Conservation (phyloP, 2,113 vertebrate genomes). For the Accipiter cooperii region DNA sequence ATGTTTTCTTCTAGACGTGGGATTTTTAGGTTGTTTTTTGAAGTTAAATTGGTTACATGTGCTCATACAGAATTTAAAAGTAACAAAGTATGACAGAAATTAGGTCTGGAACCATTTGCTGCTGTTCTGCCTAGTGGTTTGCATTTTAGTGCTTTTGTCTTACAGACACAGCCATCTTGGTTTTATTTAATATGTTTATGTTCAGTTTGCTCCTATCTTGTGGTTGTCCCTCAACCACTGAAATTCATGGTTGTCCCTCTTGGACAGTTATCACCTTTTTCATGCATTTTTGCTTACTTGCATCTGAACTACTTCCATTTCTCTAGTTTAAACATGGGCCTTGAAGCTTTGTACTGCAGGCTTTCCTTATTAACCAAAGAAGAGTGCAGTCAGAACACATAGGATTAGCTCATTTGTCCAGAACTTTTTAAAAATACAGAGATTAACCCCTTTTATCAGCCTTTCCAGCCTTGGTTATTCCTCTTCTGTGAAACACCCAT, state of each 20-base stretch:
- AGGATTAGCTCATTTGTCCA: neutral
- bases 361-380: neutral
- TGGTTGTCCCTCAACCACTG: neutral
- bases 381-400: neutral
- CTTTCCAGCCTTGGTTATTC: neutral
- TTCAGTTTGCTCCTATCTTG: neutral
- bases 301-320: neutral
- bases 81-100: neutral
- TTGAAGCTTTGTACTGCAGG: neutral
- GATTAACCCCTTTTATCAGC: neutral
- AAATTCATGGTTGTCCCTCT: neutral
- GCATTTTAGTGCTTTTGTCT: neutral
- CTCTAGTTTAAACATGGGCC: neutral
- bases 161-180: neutral
- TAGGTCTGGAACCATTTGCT: neutral
- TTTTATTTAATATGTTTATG: neutral
- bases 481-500: neutral
- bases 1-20: neutral
- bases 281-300: neutral
- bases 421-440: neutral
- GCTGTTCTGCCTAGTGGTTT: neutral
- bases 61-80: neutral
- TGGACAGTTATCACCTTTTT: neutral
- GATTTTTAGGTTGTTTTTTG: neutral
- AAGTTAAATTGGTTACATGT: neutral